These are phyloP conservation scores for Puntigrus tetrazona DNA, from an alignment of 2,113 vertebrate genomes.

Conservation along the genomic window DNA sequence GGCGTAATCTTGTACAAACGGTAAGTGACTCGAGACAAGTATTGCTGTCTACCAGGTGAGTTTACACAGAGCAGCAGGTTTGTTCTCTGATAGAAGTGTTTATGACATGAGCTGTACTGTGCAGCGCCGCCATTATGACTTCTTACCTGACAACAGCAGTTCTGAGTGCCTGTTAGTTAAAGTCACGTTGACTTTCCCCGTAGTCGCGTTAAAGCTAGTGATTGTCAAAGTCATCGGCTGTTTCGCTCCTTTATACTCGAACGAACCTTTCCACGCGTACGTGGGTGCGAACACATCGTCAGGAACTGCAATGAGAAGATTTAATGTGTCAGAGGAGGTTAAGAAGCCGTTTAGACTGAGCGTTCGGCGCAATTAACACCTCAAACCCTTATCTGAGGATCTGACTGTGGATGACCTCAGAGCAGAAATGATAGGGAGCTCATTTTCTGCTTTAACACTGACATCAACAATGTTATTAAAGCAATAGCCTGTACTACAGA, in stretches of 20 bases:
- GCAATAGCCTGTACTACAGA: background rate
- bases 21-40: too few relatives aligned
- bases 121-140: background rate
- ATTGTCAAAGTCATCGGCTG: constrained; percentile 94
- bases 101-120: constrained; percentile 16
- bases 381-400: background rate
- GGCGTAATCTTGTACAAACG: background rate
- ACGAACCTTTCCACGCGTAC: constrained; percentile 97
- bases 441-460: background rate
- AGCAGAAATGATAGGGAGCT: background rate
- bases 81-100: background rate
- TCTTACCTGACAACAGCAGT: constrained; percentile 91
- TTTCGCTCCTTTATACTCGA: constrained; percentile 92
- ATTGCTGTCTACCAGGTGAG: too few relatives aligned
- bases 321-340: constrained; percentile 31
- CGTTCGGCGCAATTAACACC: constrained; percentile 29
- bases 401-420: background rate
- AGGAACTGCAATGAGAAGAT: constrained; percentile 79
- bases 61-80: background rate
- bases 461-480: background rate
- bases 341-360: background rate
- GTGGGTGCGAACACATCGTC: constrained; percentile 92
- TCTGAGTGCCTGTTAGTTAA: constrained; percentile 89
- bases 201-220: constrained; percentile 87
- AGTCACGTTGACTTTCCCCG: constrained; percentile 92